phyloP scores from a whole-genome alignment of 1,140 invertebrate genomes.

The Drosophila repleta region DNA sequence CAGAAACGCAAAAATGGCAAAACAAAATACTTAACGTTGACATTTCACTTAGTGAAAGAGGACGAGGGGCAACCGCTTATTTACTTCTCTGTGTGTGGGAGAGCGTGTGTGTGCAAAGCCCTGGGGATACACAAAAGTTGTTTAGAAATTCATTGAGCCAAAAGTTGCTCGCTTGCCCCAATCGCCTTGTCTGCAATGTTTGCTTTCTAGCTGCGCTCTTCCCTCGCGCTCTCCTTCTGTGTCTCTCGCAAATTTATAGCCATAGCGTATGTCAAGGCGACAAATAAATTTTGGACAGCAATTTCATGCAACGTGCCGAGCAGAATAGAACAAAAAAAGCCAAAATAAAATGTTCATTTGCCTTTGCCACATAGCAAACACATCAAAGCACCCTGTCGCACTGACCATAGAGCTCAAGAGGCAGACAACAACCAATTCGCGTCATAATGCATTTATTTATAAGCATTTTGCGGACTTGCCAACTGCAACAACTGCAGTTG shows the following conservation, averaged over 20 bases:
- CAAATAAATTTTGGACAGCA: slow-evolving; percentile 54
- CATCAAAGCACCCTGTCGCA: not conserved
- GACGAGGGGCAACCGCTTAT: not conserved
- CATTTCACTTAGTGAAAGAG: slow-evolving; percentile 48
- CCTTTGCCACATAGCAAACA: slow-evolving; percentile 22
- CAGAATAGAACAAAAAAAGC: slow-evolving; percentile 2
- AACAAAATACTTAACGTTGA: slow-evolving; percentile 48
- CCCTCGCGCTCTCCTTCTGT: not conserved
- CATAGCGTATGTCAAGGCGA: slow-evolving; percentile 45
- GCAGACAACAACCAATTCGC: slow-evolving; percentile 3
- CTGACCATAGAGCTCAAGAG: not conserved
- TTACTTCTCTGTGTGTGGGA: not conserved
- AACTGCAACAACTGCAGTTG: not conserved
- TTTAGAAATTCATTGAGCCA: slow-evolving; percentile 49
- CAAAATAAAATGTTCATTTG: slow-evolving; percentile 30
- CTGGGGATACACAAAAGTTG: slow-evolving; percentile 37
- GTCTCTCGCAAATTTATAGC: slow-evolving; percentile 40
- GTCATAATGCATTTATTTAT: slow-evolving; percentile 49
- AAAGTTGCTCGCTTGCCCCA: slow-evolving; percentile 24
- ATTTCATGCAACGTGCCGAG: slow-evolving; percentile 44
- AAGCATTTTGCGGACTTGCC: slow-evolving; percentile 6
- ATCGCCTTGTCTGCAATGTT: not conserved
- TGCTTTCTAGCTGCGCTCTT: not conserved
- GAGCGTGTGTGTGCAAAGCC: slow-evolving; percentile 16
- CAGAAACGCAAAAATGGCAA: slow-evolving; percentile 31